Conservation (phyloP, 2,797 vertebrate species). For the Discoglossus pictus region DNA sequence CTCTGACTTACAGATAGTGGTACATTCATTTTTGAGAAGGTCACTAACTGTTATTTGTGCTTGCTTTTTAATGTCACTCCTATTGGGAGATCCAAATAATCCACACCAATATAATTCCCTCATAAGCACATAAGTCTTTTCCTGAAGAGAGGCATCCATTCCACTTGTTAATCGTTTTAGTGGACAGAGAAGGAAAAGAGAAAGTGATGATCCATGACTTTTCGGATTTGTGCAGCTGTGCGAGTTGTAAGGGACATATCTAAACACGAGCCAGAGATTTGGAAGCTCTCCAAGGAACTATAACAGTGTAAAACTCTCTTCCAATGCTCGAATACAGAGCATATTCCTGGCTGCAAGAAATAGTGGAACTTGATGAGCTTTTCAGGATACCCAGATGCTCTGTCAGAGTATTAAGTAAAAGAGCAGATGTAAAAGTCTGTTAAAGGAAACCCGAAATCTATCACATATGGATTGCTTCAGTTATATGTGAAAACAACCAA, state of each 20-base stretch:
- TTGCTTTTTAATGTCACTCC: conserved; percentile 7
- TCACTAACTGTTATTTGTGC: no score
- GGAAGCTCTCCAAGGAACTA: conserved; percentile 42
- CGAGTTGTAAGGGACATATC: conserved; percentile 38
- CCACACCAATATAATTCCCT: conserved; percentile 8
- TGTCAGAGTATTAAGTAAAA: conserved; percentile 25
- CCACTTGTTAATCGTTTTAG: conserved; percentile 44
- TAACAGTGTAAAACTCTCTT: conserved; percentile 33
- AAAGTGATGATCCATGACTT: conserved; percentile 49
- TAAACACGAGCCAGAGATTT: conserved; percentile 47
- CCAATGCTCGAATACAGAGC: conserved; percentile 39
- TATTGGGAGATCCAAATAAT: conserved; percentile 9
- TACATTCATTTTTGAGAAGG: no score
- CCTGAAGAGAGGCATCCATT: conserved; percentile 35
- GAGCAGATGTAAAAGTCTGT: conserved; percentile 31
- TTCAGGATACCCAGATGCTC: conserved; percentile 36
- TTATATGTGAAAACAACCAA: conserved; percentile 7
- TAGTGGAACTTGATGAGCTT: conserved; percentile 27
- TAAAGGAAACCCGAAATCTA: conserved; percentile 2
- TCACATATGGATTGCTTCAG: not conserved
- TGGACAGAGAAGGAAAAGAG: conserved; percentile 41
- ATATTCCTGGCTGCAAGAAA: conserved; percentile 41
- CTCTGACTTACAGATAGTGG: no score
- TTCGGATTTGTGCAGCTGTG: conserved; percentile 49
- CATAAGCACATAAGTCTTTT: conserved; percentile 29